Evolutionary conservation across 2,888 invertebrate genomes (phyloP).

Genomic region (Abrostola triplasia): DNA sequence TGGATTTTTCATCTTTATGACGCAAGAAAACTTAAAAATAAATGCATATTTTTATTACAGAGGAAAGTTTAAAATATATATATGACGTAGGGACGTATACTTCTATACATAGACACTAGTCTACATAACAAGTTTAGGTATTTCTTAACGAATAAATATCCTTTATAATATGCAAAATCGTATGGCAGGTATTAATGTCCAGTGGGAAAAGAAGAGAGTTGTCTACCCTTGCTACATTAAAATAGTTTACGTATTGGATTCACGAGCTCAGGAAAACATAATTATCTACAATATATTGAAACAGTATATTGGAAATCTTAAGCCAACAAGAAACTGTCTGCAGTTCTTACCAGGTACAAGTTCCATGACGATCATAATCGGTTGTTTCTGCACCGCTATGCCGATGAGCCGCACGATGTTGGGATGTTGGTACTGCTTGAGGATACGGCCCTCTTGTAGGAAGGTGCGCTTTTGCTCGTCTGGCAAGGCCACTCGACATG

Average conservation of each 20-base stretch:
- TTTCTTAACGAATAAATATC: too few relatives aligned
- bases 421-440: constrained; percentile 98
- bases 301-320: too few relatives aligned
- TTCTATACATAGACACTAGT: constrained; percentile 17
- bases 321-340: too few relatives aligned
- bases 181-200: too few relatives aligned
- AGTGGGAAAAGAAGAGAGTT: too few relatives aligned
- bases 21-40: constrained; percentile 44
- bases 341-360: constrained; percentile 92
- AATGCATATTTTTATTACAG: constrained; percentile 20
- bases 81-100: too few relatives aligned
- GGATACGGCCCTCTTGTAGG: constrained; percentile 97
- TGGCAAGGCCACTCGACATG: constrained; percentile 97
- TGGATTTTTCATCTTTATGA: constrained; percentile 25
- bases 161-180: too few relatives aligned
- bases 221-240: too few relatives aligned
- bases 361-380: constrained; percentile 99
- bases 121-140: neutral
- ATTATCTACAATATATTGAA: too few relatives aligned
- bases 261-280: too few relatives aligned
- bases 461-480: constrained; percentile 98
- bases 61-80: neutral
- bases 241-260: too few relatives aligned
- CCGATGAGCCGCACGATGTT: constrained; percentile 99
- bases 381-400: constrained; percentile 99